phyloP scores from a whole-genome alignment of 2,113 vertebrate genomes.

The Pseudolaguvia tuberculata region DNA sequence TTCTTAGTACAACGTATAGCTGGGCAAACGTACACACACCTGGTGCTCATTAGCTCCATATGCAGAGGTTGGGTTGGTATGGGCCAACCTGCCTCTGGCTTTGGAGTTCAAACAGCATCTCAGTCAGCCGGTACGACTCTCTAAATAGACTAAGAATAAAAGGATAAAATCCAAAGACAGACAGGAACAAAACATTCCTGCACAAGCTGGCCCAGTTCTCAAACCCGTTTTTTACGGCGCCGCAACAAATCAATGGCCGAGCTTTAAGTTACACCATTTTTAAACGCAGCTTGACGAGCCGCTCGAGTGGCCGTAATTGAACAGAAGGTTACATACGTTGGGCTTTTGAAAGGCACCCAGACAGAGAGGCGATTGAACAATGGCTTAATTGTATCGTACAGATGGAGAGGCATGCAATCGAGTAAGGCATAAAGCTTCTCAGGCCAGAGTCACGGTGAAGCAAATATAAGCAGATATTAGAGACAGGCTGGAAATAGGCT shows the following conservation, averaged over 20 bases:
- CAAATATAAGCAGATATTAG: slow-evolving; percentile 21
- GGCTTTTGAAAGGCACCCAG: slow-evolving; percentile 32
- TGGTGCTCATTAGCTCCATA: slow-evolving; percentile 65
- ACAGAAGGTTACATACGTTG: slow-evolving; percentile 46
- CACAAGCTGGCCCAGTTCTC: slow-evolving; percentile 23
- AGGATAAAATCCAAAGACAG: slow-evolving; percentile 55
- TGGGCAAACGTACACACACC: slow-evolving; percentile 48
- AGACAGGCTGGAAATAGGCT: neutral
- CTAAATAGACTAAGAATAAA: slow-evolving; percentile 56
- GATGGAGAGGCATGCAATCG: slow-evolving; percentile 34
- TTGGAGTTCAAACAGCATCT: slow-evolving; percentile 62
- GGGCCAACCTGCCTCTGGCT: slow-evolving; percentile 59
- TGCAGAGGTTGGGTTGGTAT: slow-evolving; percentile 60
- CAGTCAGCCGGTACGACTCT: slow-evolving; percentile 60
- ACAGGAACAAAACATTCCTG: slow-evolving; percentile 61
- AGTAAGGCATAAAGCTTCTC: slow-evolving; percentile 35
- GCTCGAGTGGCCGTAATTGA: slow-evolving; percentile 39
- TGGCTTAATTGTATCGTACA: slow-evolving; percentile 50
- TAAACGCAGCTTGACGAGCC: slow-evolving; percentile 34
- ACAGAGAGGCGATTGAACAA: slow-evolving; percentile 44
- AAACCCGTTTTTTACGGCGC: slow-evolving; percentile 27
- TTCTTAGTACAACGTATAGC: slow-evolving; percentile 18
- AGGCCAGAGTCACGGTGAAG: slow-evolving; percentile 27
- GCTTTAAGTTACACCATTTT: slow-evolving; percentile 40
- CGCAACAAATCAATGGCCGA: slow-evolving; percentile 28